Evolutionary conservation across 2,113 vertebrate species (phyloP), one percentile per base, ranked within the genome.

Genomic region (Etheostoma spectabile): DNA sequence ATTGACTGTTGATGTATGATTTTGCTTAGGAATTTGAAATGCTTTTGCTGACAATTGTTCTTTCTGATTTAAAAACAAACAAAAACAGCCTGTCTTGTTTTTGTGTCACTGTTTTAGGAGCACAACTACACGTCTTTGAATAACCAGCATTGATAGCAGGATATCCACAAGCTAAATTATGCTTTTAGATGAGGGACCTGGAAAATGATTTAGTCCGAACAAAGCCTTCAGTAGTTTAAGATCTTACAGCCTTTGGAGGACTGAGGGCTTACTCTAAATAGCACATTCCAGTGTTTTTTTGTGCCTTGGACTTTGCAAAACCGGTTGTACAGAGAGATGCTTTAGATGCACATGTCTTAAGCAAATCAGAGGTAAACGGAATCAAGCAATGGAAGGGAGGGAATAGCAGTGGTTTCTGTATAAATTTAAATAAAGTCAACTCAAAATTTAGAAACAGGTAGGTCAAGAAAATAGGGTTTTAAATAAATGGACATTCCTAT

Each of bases 1-100:
- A 90, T 85, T 88, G 78, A 68, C 76, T 86, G 83, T 77, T 87
- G 73, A 70, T 75, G 63, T 82, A 35, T 90, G 77, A 45, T 76
- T 86, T 79, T 79, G 74, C 74, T 77, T 80, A 70, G 74, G 76
- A 61, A 38, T 73, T 76, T 74, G 61, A 85, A 69, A 78, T 82
- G 73, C 59, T 82, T 18, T 48, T 83, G 67, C 85, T 83, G 72
- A 76, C 21, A 21, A 18, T 68, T 76, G 66, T 45, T 75, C 83
- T 84, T 85, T 89, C 51, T 85, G 72, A 85, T 86, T 85, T 60
- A 74, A 83, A 75, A 71, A 67, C 46, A 71, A 70, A 82, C 51
- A 46, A 70, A 62, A 77, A 56, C 10, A 0, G 15, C 57, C 11
- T 56, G 19, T 71, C 45, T 77, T 14, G 5, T 53, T 55, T 4